Evolutionary conservation across 1,140 invertebrate genomes (phyloP).

Genomic region (Trichonephila inaurata): DNA sequence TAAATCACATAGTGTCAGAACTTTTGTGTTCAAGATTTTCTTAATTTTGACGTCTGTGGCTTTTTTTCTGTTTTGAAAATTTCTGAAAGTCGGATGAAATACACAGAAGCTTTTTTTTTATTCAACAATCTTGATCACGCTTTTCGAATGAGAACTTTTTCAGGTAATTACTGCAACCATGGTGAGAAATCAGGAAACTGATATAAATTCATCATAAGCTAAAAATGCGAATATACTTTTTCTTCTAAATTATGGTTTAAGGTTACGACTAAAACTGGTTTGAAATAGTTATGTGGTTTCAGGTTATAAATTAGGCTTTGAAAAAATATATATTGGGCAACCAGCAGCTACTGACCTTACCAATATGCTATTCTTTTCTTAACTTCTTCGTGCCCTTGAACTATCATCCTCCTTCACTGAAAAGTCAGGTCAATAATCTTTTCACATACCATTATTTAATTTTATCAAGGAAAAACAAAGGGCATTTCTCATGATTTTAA

Average conservation of each 20-base stretch:
- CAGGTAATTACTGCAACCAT: background rate
- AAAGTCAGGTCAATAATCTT: background rate
- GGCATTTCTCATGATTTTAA: too few species aligned
- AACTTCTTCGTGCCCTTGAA: background rate
- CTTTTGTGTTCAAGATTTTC: too few species aligned
- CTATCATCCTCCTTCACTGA: background rate
- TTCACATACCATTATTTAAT: background rate
- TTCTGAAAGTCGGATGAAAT: too few species aligned
- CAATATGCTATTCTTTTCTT: background rate
- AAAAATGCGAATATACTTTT: background rate
- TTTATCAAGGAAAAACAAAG: too few species aligned
- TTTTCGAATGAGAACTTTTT: background rate
- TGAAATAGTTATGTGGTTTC: background rate
- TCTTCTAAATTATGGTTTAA: background rate
- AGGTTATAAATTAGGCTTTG: background rate
- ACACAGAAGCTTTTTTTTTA: too few species aligned
- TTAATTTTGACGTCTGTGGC: too few species aligned
- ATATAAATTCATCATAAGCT: background rate
- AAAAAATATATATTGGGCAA: background rate
- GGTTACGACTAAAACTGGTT: constrained; percentile 5
- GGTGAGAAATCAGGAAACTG: background rate
- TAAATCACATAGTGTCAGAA: too few species aligned
- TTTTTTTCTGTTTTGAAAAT: too few species aligned
- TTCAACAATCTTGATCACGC: too few species aligned
- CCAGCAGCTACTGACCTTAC: background rate